Evolutionary conservation across 2,113 vertebrate genomes (phyloP), one percentile per base, ranked within the genome.

Genomic region (Ifrita kowaldi): DNA sequence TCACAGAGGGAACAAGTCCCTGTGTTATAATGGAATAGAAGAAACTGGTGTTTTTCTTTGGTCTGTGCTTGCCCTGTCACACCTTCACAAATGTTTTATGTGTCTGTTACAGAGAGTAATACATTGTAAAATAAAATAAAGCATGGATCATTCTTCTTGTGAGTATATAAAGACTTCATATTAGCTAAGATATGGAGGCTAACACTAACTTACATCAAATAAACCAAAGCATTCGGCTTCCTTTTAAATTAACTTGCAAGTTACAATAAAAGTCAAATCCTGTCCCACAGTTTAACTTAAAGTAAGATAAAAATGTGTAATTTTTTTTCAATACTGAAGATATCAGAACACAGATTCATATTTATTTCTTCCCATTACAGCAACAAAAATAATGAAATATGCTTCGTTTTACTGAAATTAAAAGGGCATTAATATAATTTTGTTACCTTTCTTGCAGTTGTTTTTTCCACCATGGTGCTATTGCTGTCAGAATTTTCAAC

Each of bases 401-500:
- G 3, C 22, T 77, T 85, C 6, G 21, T 35, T 92, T 75, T 33
- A 53, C 67, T 52, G 56, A 74, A 85, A 83, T 65, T 56, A 93
- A 63, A 78, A 3, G 9, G 37, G 33, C 15, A 41, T 16, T 3
- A 77, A 56, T 26, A 13, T 11, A 52, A 84, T 39, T 75, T 57
- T 33, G 21, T 89, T 98, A 99, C 99, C 99, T 99, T 99, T 98
- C 98, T 99, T 98, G 99, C 99, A 93, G 98, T 98, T 97, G 98
- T 97, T 97, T 99, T 99, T 95, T 99, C 99, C 98, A 99, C 99
- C 99, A 99, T 99, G 98, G 98, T 99, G 98, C 98, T 99, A 98
- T 99, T 99, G 97, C 98, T 98, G 98, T 99, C 99, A 95, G 98
- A 98, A 98, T 98, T 98, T 97, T 98, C 98, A 97, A 98, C 97